phyloP scores from a whole-genome alignment of 2,113 vertebrate genomes.

The Ranitomeya variabilis region DNA sequence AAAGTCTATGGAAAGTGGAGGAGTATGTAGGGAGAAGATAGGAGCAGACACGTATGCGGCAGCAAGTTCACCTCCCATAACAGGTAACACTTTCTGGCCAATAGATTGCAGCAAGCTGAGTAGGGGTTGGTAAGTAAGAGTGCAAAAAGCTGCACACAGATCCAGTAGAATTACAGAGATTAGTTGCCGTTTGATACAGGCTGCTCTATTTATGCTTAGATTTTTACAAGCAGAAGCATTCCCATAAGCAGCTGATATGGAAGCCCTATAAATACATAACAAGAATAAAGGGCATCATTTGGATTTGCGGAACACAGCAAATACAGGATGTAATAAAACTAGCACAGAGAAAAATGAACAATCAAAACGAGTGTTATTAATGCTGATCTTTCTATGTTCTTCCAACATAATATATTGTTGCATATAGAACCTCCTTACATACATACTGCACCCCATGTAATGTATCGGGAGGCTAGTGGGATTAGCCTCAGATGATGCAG shows the following conservation, averaged over 20 bases:
- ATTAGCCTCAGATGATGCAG: constrained; percentile 37
- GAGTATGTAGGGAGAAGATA: too few species aligned
- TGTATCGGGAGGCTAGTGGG: constrained; percentile 17
- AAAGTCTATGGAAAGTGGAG: too few species aligned
- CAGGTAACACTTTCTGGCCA: too few species aligned
- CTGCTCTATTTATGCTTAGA: too few species aligned
- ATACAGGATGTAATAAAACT: not conserved
- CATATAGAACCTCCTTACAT: not conserved
- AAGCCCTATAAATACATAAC: not conserved
- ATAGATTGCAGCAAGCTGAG: too few species aligned
- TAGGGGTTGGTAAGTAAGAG: too few species aligned
- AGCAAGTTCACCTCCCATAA: too few species aligned
- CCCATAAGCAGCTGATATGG: not conserved
- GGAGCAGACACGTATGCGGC: too few species aligned
- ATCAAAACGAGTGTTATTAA: not conserved
- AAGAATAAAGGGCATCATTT: not conserved
- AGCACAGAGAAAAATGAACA: not conserved
- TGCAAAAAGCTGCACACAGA: too few species aligned
- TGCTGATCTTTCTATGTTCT: not conserved
- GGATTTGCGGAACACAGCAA: not conserved
- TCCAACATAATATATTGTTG: not conserved
- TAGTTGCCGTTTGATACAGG: too few species aligned
- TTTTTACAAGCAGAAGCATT: not conserved
- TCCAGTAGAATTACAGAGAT: too few species aligned
- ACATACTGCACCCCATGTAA: not conserved